Evolutionary conservation across 2,888 invertebrate species (phyloP).

Genomic region (Invenusta paracnida): DNA sequence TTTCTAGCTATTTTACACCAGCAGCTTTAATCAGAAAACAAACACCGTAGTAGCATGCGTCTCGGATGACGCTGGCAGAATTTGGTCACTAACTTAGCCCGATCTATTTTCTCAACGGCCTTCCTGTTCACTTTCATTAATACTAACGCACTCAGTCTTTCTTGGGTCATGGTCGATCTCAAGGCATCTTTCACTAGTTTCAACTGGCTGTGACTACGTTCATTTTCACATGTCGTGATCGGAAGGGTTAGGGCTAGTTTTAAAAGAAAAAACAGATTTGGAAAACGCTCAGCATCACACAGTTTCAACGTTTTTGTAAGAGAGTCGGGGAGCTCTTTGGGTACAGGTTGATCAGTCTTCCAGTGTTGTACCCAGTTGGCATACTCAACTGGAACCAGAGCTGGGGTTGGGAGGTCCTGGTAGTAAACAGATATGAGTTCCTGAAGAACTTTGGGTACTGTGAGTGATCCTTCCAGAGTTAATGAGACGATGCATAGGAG

Average conservation of each 20-base stretch:
- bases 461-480: background rate
- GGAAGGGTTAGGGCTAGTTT: background rate
- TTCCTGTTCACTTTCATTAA: too few relatives aligned
- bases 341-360: background rate
- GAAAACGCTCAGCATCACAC: background rate
- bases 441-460: background rate
- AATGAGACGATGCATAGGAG: background rate
- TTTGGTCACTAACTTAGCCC: background rate
- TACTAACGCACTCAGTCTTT: background rate
- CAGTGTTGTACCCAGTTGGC: background rate
- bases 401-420: background rate
- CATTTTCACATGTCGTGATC: background rate
- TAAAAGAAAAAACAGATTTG: background rate
- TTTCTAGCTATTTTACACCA: background rate
- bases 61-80: background rate
- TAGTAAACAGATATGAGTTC: background rate
- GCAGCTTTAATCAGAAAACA: background rate
- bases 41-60: background rate
- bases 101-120: background rate
- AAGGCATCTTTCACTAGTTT: background rate
- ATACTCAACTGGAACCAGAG: background rate
- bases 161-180: background rate
- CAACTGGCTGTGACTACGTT: background rate
- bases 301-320: background rate
- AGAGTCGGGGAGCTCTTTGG: background rate